Percentiles rank a stretch among this genome's conserved stretches.
These are phyloP conservation scores for Drosophila paracracens DNA, from an alignment of 2,888 invertebrate genomes.

Conservation along the genomic window DNA sequence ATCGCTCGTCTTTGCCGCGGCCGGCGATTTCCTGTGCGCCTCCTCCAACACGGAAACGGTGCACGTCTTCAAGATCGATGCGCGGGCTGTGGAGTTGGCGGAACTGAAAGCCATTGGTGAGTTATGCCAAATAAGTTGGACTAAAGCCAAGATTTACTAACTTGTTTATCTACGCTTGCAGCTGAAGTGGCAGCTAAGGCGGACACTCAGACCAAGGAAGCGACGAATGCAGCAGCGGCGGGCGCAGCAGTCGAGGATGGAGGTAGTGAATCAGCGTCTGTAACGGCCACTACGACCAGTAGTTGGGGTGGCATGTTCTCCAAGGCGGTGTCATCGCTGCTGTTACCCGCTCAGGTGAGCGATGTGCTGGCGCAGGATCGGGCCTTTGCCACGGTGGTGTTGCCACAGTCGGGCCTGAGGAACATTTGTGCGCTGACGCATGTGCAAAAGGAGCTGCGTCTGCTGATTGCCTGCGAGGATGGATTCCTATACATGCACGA, in stretches of 20 bases:
- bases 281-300: conserved; percentile 43
- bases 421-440: conserved; percentile 83
- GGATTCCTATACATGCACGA: conserved; percentile 85
- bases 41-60: conserved; percentile 85
- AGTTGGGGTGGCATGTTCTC: conserved; percentile 83
- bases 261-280: conserved; percentile 15
- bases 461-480: conserved; percentile 84
- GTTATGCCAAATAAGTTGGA: neutral
- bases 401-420: conserved; percentile 83
- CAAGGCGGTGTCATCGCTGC: conserved; percentile 84
- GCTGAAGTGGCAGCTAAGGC: conserved; percentile 69
- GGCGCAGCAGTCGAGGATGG: conserved; percentile 9
- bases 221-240: conserved; percentile 2
- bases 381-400: conserved; percentile 84
- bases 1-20: conserved; percentile 83
- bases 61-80: conserved; percentile 84
- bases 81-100: conserved; percentile 79
- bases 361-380: conserved; percentile 85
- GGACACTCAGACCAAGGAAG: conserved; percentile 45
- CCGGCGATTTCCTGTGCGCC: conserved; percentile 83
- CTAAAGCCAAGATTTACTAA: neutral
- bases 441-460: conserved; percentile 82
- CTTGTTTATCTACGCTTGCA: conserved; percentile 12
- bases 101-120: conserved; percentile 77
- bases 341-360: conserved; percentile 83